Percentiles rank a stretch among this genome's conserved stretches.
Conservation (phyloP, 2,113 vertebrate genomes). For the Tragelaphus scriptus region DNA sequence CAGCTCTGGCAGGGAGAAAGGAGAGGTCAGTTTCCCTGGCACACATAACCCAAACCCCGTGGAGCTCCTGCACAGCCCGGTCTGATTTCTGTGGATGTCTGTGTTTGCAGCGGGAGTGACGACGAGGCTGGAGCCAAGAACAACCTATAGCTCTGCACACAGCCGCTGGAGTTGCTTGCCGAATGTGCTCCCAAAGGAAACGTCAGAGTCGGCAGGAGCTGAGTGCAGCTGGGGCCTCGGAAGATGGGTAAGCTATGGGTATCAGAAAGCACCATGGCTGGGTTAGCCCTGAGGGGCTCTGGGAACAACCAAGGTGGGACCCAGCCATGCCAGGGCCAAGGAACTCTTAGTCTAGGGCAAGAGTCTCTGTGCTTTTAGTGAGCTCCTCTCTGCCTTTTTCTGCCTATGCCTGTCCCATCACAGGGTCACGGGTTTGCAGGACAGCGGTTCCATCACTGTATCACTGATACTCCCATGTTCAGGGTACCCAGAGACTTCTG, state of each 20-base stretch:
- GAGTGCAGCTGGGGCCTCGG: not conserved
- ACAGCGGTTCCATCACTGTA: too few species aligned
- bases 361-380: not conserved
- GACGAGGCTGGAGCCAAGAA: conserved; percentile 36
- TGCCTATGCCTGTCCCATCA: not conserved
- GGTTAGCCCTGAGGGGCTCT: not conserved
- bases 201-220: not conserved
- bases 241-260: conserved; percentile 18
- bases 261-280: not conserved
- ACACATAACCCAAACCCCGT: not conserved
- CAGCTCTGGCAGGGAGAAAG: not conserved
- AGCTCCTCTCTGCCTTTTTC: not conserved
- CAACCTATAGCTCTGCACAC: conserved; percentile 44
- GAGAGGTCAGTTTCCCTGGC: not conserved
- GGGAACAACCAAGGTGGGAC: accelerated
- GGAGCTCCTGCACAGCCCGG: not conserved
- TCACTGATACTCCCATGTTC: too few species aligned
- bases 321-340: accelerated
- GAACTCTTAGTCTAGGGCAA: too few species aligned
- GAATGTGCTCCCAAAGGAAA: conserved; percentile 27
- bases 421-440: not conserved
- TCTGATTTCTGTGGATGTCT: not conserved
- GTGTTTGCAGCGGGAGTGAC: not conserved
- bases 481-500: not conserved
- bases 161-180: conserved; percentile 33